Conservation (phyloP, 2,113 vertebrate species). For the Oriolus oriolus region DNA sequence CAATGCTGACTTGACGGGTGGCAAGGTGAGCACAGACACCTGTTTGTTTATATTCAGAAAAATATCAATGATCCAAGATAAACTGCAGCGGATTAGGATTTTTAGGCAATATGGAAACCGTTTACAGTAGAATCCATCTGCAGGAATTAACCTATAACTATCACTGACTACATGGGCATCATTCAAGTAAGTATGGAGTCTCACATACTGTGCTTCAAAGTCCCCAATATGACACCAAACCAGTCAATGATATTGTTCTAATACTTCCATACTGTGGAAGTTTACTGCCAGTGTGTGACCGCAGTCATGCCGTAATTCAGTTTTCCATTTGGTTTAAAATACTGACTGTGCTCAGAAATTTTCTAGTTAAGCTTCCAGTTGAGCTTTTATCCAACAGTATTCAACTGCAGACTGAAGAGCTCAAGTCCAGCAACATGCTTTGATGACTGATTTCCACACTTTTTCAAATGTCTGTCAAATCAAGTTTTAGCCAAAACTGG, state of each 20-base stretch:
- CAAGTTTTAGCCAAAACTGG: neutral
- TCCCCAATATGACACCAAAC: neutral
- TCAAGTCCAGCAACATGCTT: neutral
- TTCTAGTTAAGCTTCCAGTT: neutral
- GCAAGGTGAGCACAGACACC: neutral
- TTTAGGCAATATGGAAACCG: neutral
- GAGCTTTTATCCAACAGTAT: neutral
- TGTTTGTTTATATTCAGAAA: neutral
- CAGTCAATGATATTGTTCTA: neutral
- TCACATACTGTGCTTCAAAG: neutral
- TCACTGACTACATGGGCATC: neutral
- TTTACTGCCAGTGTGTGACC: neutral
- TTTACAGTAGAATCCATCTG: neutral
- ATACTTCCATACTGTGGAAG: neutral
- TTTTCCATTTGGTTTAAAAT: neutral
- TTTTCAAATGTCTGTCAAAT: neutral
- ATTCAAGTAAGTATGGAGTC: neutral
- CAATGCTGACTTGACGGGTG: neutral
- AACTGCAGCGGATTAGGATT: neutral
- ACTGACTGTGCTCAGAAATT: neutral
- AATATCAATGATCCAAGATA: neutral
- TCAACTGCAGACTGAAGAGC: neutral
- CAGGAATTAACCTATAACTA: neutral
- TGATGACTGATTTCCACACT: neutral
- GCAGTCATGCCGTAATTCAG: neutral